Evolutionary conservation across 2,888 invertebrate species (phyloP).

Genomic region (Epirrita christyi): DNA sequence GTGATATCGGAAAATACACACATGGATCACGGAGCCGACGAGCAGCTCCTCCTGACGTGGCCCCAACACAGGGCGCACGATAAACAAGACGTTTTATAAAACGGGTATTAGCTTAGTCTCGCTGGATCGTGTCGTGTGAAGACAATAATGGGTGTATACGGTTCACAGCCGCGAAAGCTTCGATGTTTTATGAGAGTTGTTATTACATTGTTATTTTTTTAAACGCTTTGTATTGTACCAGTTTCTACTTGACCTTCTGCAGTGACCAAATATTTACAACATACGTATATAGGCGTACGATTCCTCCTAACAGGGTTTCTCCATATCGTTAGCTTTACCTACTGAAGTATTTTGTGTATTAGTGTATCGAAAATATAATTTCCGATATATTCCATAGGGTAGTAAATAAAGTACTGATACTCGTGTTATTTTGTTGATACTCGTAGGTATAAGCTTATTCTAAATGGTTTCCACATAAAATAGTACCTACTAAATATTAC

Average conservation of each 20-base stretch:
- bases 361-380: constrained; percentile 69
- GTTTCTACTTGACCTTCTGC: constrained; percentile 67
- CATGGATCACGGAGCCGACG: constrained; percentile 67
- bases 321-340: constrained; percentile 84
- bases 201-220: constrained; percentile 65
- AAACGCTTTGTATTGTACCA: constrained; percentile 63
- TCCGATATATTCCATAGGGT: constrained; percentile 76
- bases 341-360: constrained; percentile 81
- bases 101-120: constrained; percentile 60
- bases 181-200: constrained; percentile 58
- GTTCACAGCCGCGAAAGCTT: constrained; percentile 66
- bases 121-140: constrained; percentile 57
- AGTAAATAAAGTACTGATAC: constrained; percentile 53
- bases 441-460: neutral
- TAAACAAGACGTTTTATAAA: constrained; percentile 73
- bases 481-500: no score
- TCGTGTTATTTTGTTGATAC: constrained; percentile 38
- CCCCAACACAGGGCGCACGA: constrained; percentile 65
- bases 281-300: constrained; percentile 69
- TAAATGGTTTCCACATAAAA: neutral
- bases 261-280: constrained; percentile 79
- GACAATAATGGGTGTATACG: constrained; percentile 75
- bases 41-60: constrained; percentile 84
- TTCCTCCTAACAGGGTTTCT: constrained; percentile 82
- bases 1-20: constrained; percentile 63